Evolutionary conservation across 30 jellyfish, hydroid and myxozoan genomes (phyloP).

Genomic region (Rhopilema esculentum): DNA sequence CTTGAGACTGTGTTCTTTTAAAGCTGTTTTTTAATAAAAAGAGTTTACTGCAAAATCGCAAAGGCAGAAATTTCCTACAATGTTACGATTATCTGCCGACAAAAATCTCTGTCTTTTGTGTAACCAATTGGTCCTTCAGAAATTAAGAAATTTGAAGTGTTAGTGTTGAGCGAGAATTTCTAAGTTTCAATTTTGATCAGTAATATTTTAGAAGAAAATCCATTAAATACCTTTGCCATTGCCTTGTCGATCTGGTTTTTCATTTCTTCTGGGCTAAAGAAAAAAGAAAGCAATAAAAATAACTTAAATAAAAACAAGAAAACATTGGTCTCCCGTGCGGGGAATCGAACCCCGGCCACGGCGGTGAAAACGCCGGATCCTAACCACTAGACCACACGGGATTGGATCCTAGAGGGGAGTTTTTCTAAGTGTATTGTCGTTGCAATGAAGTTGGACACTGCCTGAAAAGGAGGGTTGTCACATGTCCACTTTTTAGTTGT

Average conservation of each 20-base stretch:
- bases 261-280: constrained; percentile 83
- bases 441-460: neutral
- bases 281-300: neutral
- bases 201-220: too few species aligned
- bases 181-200: too few species aligned
- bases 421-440: neutral
- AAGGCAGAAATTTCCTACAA: too few species aligned
- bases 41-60: too few species aligned
- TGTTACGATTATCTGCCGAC: too few species aligned
- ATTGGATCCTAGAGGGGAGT: neutral
- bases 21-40: too few species aligned
- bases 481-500: neutral
- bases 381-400: constrained; percentile 58
- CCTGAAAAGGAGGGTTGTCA: too few species aligned
- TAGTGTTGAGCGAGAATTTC: too few species aligned
- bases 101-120: too few species aligned
- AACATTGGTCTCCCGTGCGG: constrained; percentile 48
- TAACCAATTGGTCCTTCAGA: too few species aligned
- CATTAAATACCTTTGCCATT: constrained; percentile 75
- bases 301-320: neutral
- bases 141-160: too few species aligned
- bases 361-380: constrained; percentile 65
- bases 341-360: constrained; percentile 73
- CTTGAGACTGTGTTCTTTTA: too few species aligned
- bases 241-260: constrained; percentile 88